Percentiles rank a stretch among this genome's conserved stretches.
These are phyloP conservation scores for Globia sparganii DNA, from an alignment of 2,888 invertebrate species.

Conservation along the genomic window DNA sequence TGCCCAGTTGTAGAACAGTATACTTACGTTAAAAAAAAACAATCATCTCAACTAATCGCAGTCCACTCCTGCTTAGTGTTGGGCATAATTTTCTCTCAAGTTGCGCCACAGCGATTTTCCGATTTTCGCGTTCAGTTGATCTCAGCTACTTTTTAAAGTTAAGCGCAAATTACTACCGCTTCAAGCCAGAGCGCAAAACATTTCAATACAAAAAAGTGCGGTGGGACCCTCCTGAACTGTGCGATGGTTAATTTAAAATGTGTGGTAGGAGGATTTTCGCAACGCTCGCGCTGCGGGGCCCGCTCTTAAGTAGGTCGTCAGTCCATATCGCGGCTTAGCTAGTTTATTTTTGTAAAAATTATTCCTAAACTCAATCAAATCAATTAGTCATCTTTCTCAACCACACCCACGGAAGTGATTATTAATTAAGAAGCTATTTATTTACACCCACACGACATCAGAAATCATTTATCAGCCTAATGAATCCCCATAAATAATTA, in stretches of 20 bases:
- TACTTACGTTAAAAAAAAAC: neutral
- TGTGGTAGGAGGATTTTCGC: neutral
- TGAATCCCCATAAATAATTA: slow-evolving; percentile 35
- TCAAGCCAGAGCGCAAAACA: too few species aligned
- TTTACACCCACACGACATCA: slow-evolving; percentile 33
- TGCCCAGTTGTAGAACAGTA: neutral
- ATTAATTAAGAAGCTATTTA: slow-evolving; percentile 49
- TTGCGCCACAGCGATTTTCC: neutral
- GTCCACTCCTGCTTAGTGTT: neutral
- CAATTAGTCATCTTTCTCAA: slow-evolving; percentile 39
- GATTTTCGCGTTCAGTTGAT: neutral
- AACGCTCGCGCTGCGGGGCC: neutral
- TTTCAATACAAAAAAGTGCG: neutral
- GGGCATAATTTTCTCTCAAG: neutral
- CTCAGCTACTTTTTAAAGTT: neutral
- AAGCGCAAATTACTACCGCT: neutral
- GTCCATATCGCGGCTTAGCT: neutral
- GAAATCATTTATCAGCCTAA: slow-evolving; percentile 47
- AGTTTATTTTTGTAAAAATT: neutral
- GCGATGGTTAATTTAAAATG: too few species aligned
- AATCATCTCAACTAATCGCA: neutral
- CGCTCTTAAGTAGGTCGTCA: neutral
- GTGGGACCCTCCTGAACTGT: neutral
- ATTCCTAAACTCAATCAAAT: neutral
- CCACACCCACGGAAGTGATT: slow-evolving; percentile 48